Conservation (phyloP, 1,140 invertebrate species). For the Papilio machaon region DNA sequence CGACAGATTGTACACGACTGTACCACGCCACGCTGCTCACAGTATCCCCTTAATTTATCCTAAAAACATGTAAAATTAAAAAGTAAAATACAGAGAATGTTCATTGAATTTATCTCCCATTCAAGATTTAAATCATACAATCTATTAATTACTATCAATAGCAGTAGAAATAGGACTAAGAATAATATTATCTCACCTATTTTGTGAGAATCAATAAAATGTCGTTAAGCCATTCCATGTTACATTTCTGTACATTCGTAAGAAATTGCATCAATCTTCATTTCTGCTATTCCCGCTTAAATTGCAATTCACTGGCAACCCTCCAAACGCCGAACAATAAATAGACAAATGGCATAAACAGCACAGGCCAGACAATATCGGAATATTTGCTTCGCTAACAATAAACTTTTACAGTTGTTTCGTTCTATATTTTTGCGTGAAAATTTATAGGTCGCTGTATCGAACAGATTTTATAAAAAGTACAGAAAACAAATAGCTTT, state of each 20-base stretch:
- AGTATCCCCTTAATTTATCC: background rate
- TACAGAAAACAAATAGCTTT: background rate
- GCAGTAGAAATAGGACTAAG: too few species aligned
- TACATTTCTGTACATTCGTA: background rate
- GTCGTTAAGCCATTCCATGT: background rate
- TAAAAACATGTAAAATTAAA: too few species aligned
- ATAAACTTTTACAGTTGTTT: conserved; percentile 23
- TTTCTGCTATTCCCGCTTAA: conserved; percentile 25
- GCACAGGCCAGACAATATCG: conserved; percentile 18
- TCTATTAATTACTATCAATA: too few species aligned
- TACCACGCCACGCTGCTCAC: background rate
- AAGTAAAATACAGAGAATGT: too few species aligned
- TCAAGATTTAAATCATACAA: too few species aligned
- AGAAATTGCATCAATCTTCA: conserved; percentile 24
- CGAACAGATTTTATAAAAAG: background rate
- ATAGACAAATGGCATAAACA: conserved; percentile 26
- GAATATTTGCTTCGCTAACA: conserved; percentile 10
- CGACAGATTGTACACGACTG: background rate
- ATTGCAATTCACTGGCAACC: conserved; percentile 21
- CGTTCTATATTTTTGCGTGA: conserved; percentile 13
- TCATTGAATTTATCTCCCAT: too few species aligned
- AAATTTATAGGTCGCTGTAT: conserved; percentile 5
- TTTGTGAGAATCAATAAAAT: background rate
- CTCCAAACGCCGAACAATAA: conserved; percentile 19
- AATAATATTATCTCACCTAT: background rate